These are phyloP conservation scores for Drosophila melanosoma DNA, from an alignment of 2,888 invertebrate genomes.

Conservation along the genomic window DNA sequence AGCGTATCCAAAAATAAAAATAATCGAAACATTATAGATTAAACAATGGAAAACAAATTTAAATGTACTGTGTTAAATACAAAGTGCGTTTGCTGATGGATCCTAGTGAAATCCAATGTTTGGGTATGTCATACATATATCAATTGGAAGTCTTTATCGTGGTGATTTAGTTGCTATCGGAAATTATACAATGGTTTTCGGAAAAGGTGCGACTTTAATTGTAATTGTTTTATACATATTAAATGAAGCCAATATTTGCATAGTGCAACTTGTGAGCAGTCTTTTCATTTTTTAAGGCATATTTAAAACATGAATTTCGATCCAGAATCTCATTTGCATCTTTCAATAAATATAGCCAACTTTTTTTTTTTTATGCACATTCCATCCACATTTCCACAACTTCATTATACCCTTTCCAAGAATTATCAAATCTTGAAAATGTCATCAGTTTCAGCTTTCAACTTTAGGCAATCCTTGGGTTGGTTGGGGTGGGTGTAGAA, in stretches of 20 bases:
- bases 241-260: too few species aligned
- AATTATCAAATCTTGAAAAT: constrained; percentile 14
- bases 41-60: background rate
- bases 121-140: background rate
- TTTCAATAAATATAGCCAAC: background rate
- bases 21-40: background rate
- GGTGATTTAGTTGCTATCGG: background rate
- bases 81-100: background rate
- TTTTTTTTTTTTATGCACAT: background rate
- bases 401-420: background rate
- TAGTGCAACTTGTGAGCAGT: too few species aligned
- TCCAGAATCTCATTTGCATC: background rate
- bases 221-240: background rate
- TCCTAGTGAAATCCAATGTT: background rate
- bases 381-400: background rate
- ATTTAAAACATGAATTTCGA: background rate
- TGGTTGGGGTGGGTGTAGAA: background rate
- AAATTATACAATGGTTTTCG: too few species aligned
- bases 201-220: background rate
- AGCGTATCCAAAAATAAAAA: constrained; percentile 26
- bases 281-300: too few species aligned
- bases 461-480: background rate
- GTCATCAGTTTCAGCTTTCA: constrained; percentile 10
- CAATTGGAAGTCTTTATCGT: background rate
- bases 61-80: background rate